Base-by-base conservation (phyloP, 2,888 invertebrate species). In the Diachrysia chrysitis region DNA sequence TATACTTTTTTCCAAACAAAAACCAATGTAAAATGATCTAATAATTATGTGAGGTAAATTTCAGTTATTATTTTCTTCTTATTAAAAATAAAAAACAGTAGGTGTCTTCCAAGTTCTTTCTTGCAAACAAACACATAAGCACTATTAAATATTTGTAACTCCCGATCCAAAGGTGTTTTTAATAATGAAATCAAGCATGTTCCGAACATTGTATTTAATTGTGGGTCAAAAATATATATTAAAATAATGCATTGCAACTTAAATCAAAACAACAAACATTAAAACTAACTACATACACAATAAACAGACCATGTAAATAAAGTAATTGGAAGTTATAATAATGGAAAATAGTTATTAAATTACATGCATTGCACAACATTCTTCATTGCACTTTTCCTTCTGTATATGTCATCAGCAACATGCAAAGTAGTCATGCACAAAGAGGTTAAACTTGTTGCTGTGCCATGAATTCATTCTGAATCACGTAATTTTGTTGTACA, bases 101-200 rank as follows among this genome's bases (percentile, higher is more conserved):
- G n/a, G n/a, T 25, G 25, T 25, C 25, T 25, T n/a, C 25, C 25
- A 5, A 16, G 14, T 4, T 16, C 35, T 35, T 35, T 10, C 37
- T 37, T 37, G 37, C 16, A 16, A 16, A 3, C 16, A 16, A 16
- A 14, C 37, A 37, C 16, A 37, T 0, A 16, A 37, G 14, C 14
- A 14, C 35, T n/a, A 35, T 12, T 12, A 14, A 37, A 37, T 37
- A 21, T 32, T 16, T 7, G 19, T 37, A 57, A 60, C 65, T 58
- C 46, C 21, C 69, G 14, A 17, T 19, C 42, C 48, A 63, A 71
- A 75, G 23, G 54, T 54, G 6, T 54, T 21, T 60, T 61, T 4
- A 23, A 46, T 60, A 74, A 75, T 72, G 69, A 76, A 74, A 76
- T 76, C 17, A 64, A 72, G 53, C 7, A 42, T 62, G 19, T 57